Percentiles rank a stretch among this genome's conserved stretches.
Conservation (phyloP, 2,113 vertebrate species). For the Rhombomys opimus region DNA sequence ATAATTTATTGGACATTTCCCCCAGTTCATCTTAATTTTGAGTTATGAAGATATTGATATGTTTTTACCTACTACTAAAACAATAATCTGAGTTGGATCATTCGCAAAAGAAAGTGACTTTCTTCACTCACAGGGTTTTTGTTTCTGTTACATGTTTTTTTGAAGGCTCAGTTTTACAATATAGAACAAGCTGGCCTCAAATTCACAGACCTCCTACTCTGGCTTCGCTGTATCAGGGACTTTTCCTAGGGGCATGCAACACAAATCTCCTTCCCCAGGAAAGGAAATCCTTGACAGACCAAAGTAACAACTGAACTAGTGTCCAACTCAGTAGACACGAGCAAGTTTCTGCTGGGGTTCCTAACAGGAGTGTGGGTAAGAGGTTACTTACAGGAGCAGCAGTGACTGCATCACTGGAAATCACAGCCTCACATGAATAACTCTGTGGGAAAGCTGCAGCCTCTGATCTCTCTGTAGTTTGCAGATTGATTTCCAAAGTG, state of each 20-base stretch:
- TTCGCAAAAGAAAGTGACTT: background rate
- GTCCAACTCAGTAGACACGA: background rate
- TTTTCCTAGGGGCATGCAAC: background rate
- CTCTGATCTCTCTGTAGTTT: background rate
- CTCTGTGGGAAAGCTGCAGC: background rate
- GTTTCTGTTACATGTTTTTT: background rate
- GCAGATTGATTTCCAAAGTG: background rate
- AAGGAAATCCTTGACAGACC: background rate
- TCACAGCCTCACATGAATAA: background rate
- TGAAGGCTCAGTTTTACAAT: background rate
- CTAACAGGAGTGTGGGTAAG: background rate
- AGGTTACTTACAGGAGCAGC: background rate
- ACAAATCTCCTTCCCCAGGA: background rate
- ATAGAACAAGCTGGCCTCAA: background rate
- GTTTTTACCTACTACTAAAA: background rate
- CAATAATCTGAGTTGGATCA: background rate
- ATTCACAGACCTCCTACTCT: background rate
- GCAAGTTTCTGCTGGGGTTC: background rate
- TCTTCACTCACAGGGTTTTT: background rate
- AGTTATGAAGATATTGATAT: background rate
- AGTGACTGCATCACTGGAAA: background rate
- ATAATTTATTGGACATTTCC: background rate
- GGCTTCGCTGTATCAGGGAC: background rate
- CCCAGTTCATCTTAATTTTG: background rate
- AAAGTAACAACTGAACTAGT: background rate